Conservation (phyloP, 1,140 invertebrate species). For the Drosophila mayri region DNA sequence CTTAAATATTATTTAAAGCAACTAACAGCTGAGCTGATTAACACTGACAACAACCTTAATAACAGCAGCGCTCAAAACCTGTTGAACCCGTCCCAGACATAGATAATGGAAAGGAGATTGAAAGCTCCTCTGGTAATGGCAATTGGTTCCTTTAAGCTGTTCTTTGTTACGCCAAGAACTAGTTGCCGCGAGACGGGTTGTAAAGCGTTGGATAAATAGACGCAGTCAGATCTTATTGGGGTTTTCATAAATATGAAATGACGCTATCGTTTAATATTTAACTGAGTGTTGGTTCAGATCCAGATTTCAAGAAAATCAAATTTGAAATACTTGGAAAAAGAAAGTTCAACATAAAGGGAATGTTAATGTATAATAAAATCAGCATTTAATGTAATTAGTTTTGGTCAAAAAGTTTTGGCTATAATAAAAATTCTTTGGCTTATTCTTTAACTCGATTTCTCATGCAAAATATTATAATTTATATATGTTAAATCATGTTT, state of each 20-base stretch:
- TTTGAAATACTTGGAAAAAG: background rate
- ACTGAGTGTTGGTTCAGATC: background rate
- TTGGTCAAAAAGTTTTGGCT: background rate
- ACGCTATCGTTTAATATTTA: no score
- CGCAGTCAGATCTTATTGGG: background rate
- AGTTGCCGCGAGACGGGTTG: background rate
- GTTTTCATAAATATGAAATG: no score
- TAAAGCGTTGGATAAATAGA: background rate
- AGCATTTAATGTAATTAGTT: background rate
- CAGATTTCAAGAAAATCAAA: background rate
- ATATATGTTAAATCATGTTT: no score
- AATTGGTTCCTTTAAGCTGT: slow-evolving; percentile 39
- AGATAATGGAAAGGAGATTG: slow-evolving; percentile 39
- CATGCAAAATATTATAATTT: background rate
- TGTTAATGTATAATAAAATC: no score
- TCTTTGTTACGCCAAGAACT: slow-evolving; percentile 26
- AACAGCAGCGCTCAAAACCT: slow-evolving; percentile 54
- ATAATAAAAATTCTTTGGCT: background rate
- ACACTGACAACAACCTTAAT: slow-evolving; percentile 39
- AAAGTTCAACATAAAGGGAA: background rate
- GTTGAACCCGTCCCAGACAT: slow-evolving; percentile 60
- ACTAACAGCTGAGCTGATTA: slow-evolving; percentile 49
- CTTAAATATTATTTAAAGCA: slow-evolving; percentile 27
- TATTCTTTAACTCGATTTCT: background rate
- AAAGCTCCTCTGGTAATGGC: slow-evolving; percentile 27